These are phyloP conservation scores for Sorex araneus DNA, from an alignment of 2,113 vertebrate species.

Conservation along the genomic window DNA sequence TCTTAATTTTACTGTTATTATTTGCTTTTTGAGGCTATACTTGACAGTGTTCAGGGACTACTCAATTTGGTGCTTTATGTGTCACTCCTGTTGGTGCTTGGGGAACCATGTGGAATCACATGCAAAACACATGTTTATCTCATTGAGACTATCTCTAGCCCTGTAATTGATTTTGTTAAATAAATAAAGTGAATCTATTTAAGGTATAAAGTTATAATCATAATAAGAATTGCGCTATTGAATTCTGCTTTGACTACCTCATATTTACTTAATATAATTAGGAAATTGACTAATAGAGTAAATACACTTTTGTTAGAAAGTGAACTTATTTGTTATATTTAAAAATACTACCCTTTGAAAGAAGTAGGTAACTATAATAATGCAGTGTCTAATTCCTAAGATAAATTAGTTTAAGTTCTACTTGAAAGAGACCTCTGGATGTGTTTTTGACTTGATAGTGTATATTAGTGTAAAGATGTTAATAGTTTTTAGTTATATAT, in stretches of 20 bases:
- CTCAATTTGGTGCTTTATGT: too few relatives aligned
- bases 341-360: conserved; percentile 30
- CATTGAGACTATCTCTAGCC: too few relatives aligned
- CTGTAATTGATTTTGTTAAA: background rate
- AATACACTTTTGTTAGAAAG: background rate
- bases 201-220: background rate
- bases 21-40: too few relatives aligned
- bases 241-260: background rate
- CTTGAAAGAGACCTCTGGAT: background rate
- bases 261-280: conserved; percentile 42
- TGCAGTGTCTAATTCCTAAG: background rate
- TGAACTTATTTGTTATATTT: conserved; percentile 18
- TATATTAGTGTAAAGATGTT: conserved; percentile 16
- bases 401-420: conserved; percentile 46
- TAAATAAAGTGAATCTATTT: conserved; percentile 16
- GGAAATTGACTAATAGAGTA: conserved; percentile 35
- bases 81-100: too few relatives aligned
- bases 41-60: too few relatives aligned
- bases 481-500: conserved; percentile 26
- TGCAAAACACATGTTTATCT: background rate
- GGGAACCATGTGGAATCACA: background rate
- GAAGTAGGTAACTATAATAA: background rate
- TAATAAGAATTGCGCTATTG: background rate
- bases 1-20: too few relatives aligned
- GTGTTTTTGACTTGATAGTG: background rate